phyloP scores from a whole-genome alignment of 2,888 invertebrate species.

The Julus scandinavius region DNA sequence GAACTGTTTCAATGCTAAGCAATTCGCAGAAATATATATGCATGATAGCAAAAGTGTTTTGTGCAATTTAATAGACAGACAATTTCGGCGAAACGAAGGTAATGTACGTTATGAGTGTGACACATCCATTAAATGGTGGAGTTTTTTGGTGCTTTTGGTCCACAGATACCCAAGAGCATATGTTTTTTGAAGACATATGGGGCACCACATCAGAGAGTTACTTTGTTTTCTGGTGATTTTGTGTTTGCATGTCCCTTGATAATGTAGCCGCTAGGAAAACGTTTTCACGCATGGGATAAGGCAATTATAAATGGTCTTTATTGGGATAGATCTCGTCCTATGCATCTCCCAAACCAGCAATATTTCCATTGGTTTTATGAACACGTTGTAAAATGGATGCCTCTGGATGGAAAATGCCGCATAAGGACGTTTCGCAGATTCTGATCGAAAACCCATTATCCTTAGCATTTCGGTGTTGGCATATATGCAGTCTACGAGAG shows the following conservation, averaged over 20 bases:
- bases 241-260: background rate
- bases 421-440: background rate
- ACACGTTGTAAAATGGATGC: background rate
- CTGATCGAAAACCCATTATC: background rate
- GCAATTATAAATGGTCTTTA: slow-evolving; percentile 11
- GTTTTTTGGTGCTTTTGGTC: background rate
- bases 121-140: background rate
- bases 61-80: background rate
- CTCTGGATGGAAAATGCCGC: background rate
- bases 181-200: background rate
- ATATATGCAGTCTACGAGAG: background rate
- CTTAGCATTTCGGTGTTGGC: background rate
- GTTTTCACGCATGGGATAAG: slow-evolving; percentile 10
- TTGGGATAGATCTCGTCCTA: background rate
- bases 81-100: background rate
- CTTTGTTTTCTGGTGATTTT: background rate
- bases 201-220: background rate
- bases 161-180: background rate
- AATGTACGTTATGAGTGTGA: background rate
- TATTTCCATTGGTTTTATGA: slow-evolving; percentile 18
- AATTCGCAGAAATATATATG: no score
- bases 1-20: no score
- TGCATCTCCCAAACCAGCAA: background rate
- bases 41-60: no score
- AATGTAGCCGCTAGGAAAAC: background rate